Percentiles rank a stretch among this genome's conserved stretches.
Evolutionary conservation across 2,113 vertebrate species (phyloP).

Genomic region (Melanostigma gelatinosum): DNA sequence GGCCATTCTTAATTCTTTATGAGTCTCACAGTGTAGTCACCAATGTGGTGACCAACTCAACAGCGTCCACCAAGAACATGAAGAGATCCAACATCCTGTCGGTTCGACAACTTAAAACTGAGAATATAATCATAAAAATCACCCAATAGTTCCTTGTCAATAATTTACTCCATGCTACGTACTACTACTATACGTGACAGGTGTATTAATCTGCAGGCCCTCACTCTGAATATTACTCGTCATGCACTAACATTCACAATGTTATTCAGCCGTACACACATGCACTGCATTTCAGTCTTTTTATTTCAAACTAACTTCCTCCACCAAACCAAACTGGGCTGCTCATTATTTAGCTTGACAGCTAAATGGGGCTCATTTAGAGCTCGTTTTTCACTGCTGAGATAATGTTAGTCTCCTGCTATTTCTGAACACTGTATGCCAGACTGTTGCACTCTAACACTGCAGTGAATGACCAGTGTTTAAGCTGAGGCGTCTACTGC

Average conservation of each 20-base stretch:
- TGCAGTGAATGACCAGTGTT: not conserved
- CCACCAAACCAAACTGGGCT: conserved; percentile 13
- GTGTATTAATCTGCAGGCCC: not conserved
- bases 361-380: conserved; percentile 44
- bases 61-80: not conserved
- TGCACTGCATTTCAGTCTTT: not conserved
- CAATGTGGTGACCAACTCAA: not conserved
- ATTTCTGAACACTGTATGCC: conserved; percentile 34
- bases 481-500: not conserved
- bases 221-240: too few species aligned
- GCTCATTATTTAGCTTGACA: conserved; percentile 46
- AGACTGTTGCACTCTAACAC: conserved; percentile 10
- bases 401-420: conserved; percentile 49
- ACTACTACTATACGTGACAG: not conserved
- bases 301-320: conserved; percentile 15
- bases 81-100: not conserved
- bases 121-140: not conserved
- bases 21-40: not conserved
- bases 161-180: not conserved
- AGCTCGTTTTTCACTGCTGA: conserved; percentile 51
- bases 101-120: not conserved
- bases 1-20: not conserved
- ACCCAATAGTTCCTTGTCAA: not conserved
- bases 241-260: not conserved
- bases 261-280: not conserved